Percentiles rank a stretch among this genome's conserved stretches.
Conservation (phyloP, 2,113 vertebrate genomes). For the Periophthalmodon schlosseri region DNA sequence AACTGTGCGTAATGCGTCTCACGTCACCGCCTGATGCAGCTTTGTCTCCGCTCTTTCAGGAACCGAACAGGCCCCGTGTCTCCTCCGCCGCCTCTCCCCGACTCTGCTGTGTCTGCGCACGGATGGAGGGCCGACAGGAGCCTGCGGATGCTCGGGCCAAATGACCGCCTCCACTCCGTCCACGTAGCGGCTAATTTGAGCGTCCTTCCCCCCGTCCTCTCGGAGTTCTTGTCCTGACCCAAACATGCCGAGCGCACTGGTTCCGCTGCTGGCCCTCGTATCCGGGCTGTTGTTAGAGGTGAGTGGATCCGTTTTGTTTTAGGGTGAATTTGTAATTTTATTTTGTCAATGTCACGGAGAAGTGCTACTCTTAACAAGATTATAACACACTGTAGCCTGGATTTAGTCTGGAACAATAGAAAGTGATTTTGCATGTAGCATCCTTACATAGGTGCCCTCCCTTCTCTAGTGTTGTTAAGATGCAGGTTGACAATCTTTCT, state of each 20-base stretch:
- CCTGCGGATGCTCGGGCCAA: slow-evolving; percentile 1
- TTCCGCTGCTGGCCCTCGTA: slow-evolving; percentile 44
- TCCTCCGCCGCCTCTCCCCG: neutral
- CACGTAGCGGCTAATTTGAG: slow-evolving; percentile 19
- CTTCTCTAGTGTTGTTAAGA: neutral
- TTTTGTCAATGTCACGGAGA: neutral
- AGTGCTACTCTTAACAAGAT: neutral
- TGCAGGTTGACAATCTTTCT: neutral
- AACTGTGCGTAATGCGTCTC: neutral
- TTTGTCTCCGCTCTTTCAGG: neutral
- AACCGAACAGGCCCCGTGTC: neutral
- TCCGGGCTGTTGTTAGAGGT: slow-evolving; percentile 69
- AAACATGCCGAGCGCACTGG: slow-evolving; percentile 60
- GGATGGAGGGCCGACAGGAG: neutral
- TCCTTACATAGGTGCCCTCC: neutral
- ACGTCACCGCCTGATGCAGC: neutral
- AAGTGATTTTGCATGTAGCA: neutral
- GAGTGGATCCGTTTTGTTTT: slow-evolving; percentile 37
- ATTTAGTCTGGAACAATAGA: too few relatives aligned
- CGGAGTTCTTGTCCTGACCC: slow-evolving; percentile 18
- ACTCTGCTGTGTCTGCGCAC: neutral
- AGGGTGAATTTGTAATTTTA: neutral
- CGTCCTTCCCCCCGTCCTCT: slow-evolving; percentile 19
- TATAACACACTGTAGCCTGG: neutral
- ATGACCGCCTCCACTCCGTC: slow-evolving; percentile 38